phyloP scores from a whole-genome alignment of 2,797 vertebrate species.

The Lepus townsendii region DNA sequence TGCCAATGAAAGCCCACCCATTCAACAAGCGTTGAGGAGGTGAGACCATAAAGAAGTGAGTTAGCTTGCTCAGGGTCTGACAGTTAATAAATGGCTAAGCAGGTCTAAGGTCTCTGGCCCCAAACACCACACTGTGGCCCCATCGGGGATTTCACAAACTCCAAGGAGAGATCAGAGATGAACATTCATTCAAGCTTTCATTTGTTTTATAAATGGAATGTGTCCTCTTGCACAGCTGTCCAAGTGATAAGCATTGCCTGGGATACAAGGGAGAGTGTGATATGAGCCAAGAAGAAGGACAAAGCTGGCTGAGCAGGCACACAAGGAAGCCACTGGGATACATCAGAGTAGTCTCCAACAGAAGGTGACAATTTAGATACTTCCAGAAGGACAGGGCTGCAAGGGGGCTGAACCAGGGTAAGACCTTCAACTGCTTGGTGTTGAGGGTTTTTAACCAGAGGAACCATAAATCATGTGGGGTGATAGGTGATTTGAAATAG shows the following conservation, averaged over 20 bases:
- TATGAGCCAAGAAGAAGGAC: not conserved
- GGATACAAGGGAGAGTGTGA: not conserved
- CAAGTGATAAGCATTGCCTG: not conserved
- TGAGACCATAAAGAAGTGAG: not conserved
- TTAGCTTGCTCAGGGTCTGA: not conserved
- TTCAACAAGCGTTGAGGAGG: not conserved
- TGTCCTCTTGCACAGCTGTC: not conserved
- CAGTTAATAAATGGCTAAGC: not conserved
- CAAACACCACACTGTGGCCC: not conserved
- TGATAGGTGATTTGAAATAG: not conserved
- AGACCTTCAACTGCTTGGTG: not conserved
- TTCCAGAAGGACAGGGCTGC: not conserved
- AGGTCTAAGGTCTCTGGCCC: not conserved
- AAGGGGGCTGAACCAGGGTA: too few relatives aligned
- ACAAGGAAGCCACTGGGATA: not conserved
- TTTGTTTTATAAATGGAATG: conserved; percentile 22
- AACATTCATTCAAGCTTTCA: not conserved
- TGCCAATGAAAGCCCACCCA: not conserved
- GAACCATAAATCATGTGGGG: not conserved
- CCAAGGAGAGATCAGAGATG: not conserved
- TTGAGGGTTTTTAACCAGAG: not conserved
- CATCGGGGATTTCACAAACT: not conserved
- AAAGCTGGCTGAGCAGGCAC: fast-evolving
- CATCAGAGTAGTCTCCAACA: not conserved
- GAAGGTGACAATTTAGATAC: not conserved